Evolutionary conservation across 1,140 invertebrate genomes (phyloP), one percentile per base, ranked within the genome.

Genomic region (Micrasema longulum): DNA sequence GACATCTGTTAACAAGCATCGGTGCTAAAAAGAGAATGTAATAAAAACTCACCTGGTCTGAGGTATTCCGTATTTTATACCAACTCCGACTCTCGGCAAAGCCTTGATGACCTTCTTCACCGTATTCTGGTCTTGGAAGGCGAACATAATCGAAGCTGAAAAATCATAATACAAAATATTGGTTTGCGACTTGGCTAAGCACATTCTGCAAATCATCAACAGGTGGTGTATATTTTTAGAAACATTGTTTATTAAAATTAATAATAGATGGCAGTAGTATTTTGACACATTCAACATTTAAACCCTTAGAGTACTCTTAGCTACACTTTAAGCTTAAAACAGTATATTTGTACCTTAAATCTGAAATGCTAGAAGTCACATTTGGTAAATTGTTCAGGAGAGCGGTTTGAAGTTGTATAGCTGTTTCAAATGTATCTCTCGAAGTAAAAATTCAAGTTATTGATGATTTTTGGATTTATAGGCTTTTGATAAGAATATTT

Each of bases 31-130:
- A 18, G 20, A 1, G 12, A 53, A 31, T 23, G 22, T 23, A 31
- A 53, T 53, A 26, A 53, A 53, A 6, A 81, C 87, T 88, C 83
- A 95, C 93, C 95, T 93, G 68, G 95, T 97, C 87, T 99, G 97
- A 23, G 96, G 95, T 77, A 99, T 96, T 73, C 98, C 98, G 81
- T 99, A 99, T 85, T 99, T 99, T 84, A 99, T 97, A 76, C 98
- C 98, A 36, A 99, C 97, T n/a, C 98, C 98, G 73, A 99, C 97
- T 63, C 96, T 88, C 1, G 98, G 98, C 75, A 99, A 85, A 0
- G 96, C 95, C 85, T 98, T 98, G 81, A 99, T 97, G 66, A 99
- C 97, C 85, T 98, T 97, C 86, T 98, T 99, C 77, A 99, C 97
- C 36, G 96, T 98, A 43, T 92, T 89, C 83, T 97, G 95, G 81